Conservation (phyloP, 2,888 invertebrate genomes). For the Pyrrhosoma nymphula region DNA sequence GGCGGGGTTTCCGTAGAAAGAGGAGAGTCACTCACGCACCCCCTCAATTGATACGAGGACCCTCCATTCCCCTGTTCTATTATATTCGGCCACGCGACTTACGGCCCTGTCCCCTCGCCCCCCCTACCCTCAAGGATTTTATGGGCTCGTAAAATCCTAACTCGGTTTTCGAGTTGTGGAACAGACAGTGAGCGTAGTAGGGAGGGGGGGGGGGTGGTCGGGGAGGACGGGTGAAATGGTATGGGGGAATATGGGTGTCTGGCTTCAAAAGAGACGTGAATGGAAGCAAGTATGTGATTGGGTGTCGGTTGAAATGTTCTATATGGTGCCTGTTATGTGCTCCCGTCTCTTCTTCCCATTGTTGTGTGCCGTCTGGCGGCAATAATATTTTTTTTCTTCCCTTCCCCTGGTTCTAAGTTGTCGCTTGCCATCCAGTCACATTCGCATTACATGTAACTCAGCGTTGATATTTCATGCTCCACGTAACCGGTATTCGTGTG, state of each 20-base stretch:
- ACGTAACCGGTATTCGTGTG: neutral
- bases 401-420: neutral
- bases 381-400: neutral
- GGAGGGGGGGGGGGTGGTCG: too few relatives aligned
- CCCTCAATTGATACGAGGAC: conserved; percentile 8
- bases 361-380: neutral
- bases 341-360: conserved; percentile 19
- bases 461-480: conserved; percentile 13
- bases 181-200: neutral
- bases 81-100: conserved; percentile 54
- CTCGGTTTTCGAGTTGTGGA: conserved; percentile 24
- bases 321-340: neutral
- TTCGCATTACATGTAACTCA: neutral
- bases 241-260: neutral
- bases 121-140: conserved; percentile 9
- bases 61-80: neutral
- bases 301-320: neutral
- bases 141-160: conserved; percentile 61
- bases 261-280: neutral
- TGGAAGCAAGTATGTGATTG: conserved; percentile 28
- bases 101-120: conserved; percentile 15
- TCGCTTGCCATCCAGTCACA: neutral
- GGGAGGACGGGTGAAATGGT: neutral
- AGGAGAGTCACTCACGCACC: neutral
- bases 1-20: neutral